Base-by-base conservation (phyloP, 2,113 vertebrate genomes). In the Bos javanicus region DNA sequence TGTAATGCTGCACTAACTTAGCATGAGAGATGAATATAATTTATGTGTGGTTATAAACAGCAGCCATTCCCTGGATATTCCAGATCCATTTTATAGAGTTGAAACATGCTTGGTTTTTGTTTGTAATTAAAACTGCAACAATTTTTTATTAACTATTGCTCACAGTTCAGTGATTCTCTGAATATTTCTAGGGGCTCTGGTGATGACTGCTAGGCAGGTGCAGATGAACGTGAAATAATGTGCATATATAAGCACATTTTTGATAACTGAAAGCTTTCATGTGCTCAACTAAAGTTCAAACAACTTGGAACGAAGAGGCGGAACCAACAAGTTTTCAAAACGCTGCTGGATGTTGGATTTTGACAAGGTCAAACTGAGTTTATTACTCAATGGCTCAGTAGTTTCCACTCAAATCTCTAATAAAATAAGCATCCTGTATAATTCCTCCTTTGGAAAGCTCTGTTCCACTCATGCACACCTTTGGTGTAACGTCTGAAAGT, bases 91-190 rank as follows among this genome's bases (percentile, higher is more conserved):
- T 94, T 94, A 94, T 26, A n/a, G 64, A 98, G 96, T 54, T 52
- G 19, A 92, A 97, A 98, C 95, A 86, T 97, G 21, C 91, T 97
- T 98, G 54, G 23, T 92, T 91, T 97, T 91, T 97, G 62, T 98
- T 92, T 85, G 33, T 89, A 93, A 97, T 97, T 94, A 97, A 98
- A 98, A 97, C 67, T 30, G 93, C 92, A 81, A 97, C 30, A 98
- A 97, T 96, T 96, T 98, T 97, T 96, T 97, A 98, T 98, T 97
- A 97, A 59, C 60, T 94, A 16, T 91, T 89, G 57, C 57, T 96
- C 82, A 97, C 80, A 97, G 88, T 97, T 97, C 87, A 96, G 71
- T 97, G 25, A 16, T 96, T 97, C 89, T 98, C 60, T 95, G 71
- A 52, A 62, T 97, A 14, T 94, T 91, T 97, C 90, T 80, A 50